Conservation (phyloP, 2,797 vertebrate species). For the Erpetoichthys calabaricus region DNA sequence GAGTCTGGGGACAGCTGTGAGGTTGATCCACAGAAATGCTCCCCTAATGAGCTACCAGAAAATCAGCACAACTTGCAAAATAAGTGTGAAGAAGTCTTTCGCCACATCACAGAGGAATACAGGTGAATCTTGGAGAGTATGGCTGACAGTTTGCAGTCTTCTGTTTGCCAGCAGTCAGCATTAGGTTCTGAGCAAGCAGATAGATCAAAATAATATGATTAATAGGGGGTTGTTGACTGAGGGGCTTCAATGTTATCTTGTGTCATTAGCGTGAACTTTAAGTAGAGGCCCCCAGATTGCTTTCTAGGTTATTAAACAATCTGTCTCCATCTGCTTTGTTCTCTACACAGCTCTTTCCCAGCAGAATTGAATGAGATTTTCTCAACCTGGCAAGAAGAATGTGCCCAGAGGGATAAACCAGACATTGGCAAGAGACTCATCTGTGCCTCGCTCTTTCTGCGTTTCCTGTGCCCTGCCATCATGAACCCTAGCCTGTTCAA, state of each 20-base stretch:
- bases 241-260: no score
- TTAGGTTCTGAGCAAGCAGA: no score
- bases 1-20: conserved; percentile 60
- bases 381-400: conserved; percentile 68
- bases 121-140: conserved; percentile 43
- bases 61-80: conserved; percentile 62
- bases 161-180: neutral
- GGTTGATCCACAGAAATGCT: conserved; percentile 72
- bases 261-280: no score
- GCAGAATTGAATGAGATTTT: conserved; percentile 75
- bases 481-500: conserved; percentile 87
- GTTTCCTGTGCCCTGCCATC: conserved; percentile 83
- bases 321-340: conserved; percentile 3
- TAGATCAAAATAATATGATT: no score
- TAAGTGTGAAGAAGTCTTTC: conserved; percentile 67
- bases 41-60: conserved; percentile 45
- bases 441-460: conserved; percentile 82
- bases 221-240: no score
- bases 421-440: conserved; percentile 75
- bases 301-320: no score
- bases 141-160: neutral
- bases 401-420: conserved; percentile 45
- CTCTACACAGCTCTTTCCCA: conserved; percentile 60
- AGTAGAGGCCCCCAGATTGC: no score
- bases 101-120: conserved; percentile 52